These are phyloP conservation scores for Polypedilum vanderplanki DNA, from an alignment of 1,140 invertebrate genomes.

Conservation along the genomic window DNA sequence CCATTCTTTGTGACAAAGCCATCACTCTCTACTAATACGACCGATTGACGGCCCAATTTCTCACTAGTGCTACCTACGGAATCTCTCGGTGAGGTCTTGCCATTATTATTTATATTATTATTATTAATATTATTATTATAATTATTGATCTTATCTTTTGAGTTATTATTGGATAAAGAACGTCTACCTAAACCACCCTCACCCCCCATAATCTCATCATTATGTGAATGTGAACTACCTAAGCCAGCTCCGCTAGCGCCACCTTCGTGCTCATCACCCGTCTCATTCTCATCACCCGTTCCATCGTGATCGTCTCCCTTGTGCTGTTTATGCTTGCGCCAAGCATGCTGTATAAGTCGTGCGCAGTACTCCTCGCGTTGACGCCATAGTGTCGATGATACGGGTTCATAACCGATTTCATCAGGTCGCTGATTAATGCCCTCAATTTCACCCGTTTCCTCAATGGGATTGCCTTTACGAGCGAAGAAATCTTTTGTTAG, in stretches of 20 bases:
- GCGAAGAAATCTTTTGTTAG: constrained; percentile 95
- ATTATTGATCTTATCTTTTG: background rate
- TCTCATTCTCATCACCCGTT: constrained; percentile 42
- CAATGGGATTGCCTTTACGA: constrained; percentile 85
- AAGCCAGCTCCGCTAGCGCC: constrained; percentile 35
- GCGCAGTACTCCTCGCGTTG: constrained; percentile 95
- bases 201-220: constrained; percentile 36
- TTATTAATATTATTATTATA: background rate
- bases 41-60: constrained; percentile 54
- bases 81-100: constrained; percentile 33
- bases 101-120: constrained; percentile 21
- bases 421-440: constrained; percentile 72
- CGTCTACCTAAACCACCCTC: constrained; percentile 21
- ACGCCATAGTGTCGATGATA: constrained; percentile 87
- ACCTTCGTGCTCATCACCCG: constrained; percentile 35
- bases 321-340: constrained; percentile 75
- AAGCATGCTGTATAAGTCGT: constrained; percentile 88
- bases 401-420: constrained; percentile 81
- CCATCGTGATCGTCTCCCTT: constrained; percentile 50
- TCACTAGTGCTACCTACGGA: constrained; percentile 42
- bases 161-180: background rate
- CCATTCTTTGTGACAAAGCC: constrained; percentile 74
- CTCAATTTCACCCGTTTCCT: constrained; percentile 74
- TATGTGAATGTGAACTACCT: constrained; percentile 36
- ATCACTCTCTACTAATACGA: constrained; percentile 74